phyloP scores from a whole-genome alignment of 2,113 vertebrate genomes.

The Illadopsis cleaveri region DNA sequence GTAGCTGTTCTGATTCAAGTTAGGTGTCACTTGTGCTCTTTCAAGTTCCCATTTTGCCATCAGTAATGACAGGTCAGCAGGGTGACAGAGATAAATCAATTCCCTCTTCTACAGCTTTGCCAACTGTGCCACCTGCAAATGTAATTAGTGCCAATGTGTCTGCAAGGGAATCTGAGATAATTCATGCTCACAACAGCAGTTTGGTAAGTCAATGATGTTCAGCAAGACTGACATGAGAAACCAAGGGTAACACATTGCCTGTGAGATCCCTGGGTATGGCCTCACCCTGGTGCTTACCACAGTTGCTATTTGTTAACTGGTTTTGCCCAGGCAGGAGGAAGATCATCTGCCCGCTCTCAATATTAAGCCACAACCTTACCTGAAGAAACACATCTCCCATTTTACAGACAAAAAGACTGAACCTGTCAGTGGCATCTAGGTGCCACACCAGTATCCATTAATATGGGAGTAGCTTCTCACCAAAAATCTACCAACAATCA shows the following conservation, averaged over 20 bases:
- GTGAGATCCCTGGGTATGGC: not conserved
- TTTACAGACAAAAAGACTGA: not conserved
- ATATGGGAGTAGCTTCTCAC: not conserved
- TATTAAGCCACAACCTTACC: not conserved
- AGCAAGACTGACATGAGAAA: not conserved
- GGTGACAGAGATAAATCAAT: not conserved
- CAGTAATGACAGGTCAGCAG: not conserved
- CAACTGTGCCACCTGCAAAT: not conserved
- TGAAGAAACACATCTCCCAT: not conserved
- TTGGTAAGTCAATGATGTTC: not conserved
- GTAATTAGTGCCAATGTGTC: not conserved
- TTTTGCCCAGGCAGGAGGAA: not conserved
- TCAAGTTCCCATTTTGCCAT: not conserved
- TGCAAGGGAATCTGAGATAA: not conserved
- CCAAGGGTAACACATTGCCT: not conserved
- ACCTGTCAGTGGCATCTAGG: not conserved
- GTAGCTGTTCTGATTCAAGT: not conserved
- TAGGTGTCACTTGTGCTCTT: not conserved
- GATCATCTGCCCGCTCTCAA: not conserved
- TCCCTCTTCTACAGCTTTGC: not conserved
- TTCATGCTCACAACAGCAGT: not conserved
- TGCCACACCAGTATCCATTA: not conserved
- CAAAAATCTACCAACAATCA: not conserved
- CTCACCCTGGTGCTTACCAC: not conserved
- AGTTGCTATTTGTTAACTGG: not conserved